Conservation (phyloP, 1,140 invertebrate genomes). For the Goniozus legneri region DNA sequence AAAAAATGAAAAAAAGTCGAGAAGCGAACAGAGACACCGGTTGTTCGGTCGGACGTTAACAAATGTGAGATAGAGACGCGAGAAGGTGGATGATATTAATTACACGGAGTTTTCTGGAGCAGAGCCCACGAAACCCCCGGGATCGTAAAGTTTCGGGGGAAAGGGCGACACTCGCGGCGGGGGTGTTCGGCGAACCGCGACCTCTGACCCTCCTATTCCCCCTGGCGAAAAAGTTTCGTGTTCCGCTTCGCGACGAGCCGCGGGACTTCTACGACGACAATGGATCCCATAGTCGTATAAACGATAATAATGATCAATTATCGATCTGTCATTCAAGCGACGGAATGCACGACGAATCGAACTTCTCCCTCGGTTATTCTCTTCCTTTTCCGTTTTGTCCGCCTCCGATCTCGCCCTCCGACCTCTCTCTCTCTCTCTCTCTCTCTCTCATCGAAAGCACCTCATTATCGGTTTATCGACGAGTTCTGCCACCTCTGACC, state of each 20-base stretch:
- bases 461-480: slow-evolving; percentile 23
- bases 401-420: slow-evolving; percentile 1
- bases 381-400: slow-evolving; percentile 1
- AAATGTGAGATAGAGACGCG: too few relatives aligned
- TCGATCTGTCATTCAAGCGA: slow-evolving; percentile 51
- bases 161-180: too few relatives aligned
- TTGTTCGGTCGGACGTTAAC: too few relatives aligned
- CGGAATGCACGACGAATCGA: slow-evolving; percentile 50
- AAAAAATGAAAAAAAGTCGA: too few relatives aligned
- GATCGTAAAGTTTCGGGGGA: too few relatives aligned
- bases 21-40: too few relatives aligned
- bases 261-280: slow-evolving; percentile 40
- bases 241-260: slow-evolving; percentile 26
- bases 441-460: slow-evolving; percentile 15
- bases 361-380: slow-evolving; percentile 25
- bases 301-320: slow-evolving; percentile 55
- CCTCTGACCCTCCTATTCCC: too few relatives aligned
- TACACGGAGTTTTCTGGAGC: too few relatives aligned
- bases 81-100: too few relatives aligned
- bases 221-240: slow-evolving; percentile 20
- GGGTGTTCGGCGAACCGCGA: too few relatives aligned
- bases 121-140: too few relatives aligned
- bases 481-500: slow-evolving; percentile 10
- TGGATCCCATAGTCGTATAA: slow-evolving; percentile 41
- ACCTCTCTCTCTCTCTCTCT: too few relatives aligned